Evolutionary conservation across 35 echinoderm and acorn worm genomes (phyloP), one percentile per base, ranked within the genome.

Genomic region (Ophiothrix spiculata): DNA sequence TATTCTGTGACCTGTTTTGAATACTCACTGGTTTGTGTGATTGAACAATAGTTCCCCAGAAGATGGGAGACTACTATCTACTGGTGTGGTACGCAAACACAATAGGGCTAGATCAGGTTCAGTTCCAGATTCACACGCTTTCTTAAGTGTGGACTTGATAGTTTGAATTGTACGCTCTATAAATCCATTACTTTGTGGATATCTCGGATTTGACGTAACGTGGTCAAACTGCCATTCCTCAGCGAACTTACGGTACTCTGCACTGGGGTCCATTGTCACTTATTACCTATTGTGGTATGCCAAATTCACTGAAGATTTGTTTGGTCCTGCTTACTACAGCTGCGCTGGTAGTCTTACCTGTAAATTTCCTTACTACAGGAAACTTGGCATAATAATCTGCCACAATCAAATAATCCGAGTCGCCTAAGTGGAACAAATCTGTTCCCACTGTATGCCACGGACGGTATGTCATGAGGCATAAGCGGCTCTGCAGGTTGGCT

Each of bases 381-480:
- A 89, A 89, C 49, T 93, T 93, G 0, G 87, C 89, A 49, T 89
- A 91, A 34, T 95, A 95, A 37, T 95, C 88, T 31, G 88, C 74
- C 34, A 95, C 25, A 15, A 91, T 37, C 10, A 90, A 75, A 29
- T 83, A 95, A 1, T 95, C 63, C 19, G 78, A 69, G 14, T 78
- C 83, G 29, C 80, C 35, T 41, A 95, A 39, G 29, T 38, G 39
- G 54, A 91, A 95, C 37, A 94, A 56, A 41, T 94, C 93, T 77
- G 77, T 82, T 35, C 83, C 92, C 0, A 94, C 31, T 16, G 64
- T 36, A 41, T 90, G 83, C 56, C 88, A 94, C 37, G 92, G 83
- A 14, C 77, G 31, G 87, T 38, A 90, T 86, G 8, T 90, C 39
- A 32, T 85, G 80, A n/a, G 75, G 85, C 31, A 80, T 33, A 15